A percentile compares a stretch with the other conserved stretches of the same genome.
Conservation (phyloP, 2,888 invertebrate genomes). For the Drosophila greeni region DNA sequence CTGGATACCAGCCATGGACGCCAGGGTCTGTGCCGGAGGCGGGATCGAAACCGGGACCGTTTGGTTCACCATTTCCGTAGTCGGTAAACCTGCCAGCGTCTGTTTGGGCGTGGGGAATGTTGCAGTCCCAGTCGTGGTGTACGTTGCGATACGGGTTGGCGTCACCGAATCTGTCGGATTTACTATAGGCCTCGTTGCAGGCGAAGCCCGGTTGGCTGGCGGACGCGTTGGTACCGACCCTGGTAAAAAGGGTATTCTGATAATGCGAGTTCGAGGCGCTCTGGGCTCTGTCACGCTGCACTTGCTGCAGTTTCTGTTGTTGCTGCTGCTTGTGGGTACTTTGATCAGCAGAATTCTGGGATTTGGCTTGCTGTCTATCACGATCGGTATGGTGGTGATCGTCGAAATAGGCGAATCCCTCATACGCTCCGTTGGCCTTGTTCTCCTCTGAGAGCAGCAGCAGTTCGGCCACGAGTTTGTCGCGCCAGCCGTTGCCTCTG, state of each 20-base stretch:
- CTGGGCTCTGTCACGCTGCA: conserved; percentile 58
- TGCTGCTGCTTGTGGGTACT: conserved; percentile 47
- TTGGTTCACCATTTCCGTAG: conserved; percentile 45
- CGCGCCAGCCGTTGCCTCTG: conserved; percentile 41
- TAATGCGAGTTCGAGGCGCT: conserved; percentile 63
- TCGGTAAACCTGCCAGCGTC: conserved; percentile 48
- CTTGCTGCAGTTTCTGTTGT: conserved; percentile 41
- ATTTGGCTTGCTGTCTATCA: conserved; percentile 59
- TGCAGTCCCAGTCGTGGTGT: conserved; percentile 51
- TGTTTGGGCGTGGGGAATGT: conserved; percentile 44
- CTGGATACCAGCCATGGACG: conserved; percentile 76
- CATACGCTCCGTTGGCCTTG: conserved; percentile 49
- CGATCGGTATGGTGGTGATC: conserved; percentile 58
- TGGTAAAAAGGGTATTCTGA: conserved; percentile 77
- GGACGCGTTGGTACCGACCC: conserved; percentile 65
- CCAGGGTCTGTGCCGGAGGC: conserved; percentile 66
- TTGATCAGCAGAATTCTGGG: conserved; percentile 63
- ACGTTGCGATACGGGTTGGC: conserved; percentile 54
- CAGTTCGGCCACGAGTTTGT: conserved; percentile 50
- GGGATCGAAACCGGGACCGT: conserved; percentile 68
- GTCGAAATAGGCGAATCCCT: conserved; percentile 43
- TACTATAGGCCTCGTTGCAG: conserved; percentile 53
- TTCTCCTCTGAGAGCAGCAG: conserved; percentile 61
- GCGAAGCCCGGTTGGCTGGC: conserved; percentile 64
- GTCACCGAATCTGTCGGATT: conserved; percentile 53